Evolutionary conservation across 2,113 vertebrate genomes (phyloP), one percentile per base, ranked within the genome.

Genomic region (Electrona antarctica): DNA sequence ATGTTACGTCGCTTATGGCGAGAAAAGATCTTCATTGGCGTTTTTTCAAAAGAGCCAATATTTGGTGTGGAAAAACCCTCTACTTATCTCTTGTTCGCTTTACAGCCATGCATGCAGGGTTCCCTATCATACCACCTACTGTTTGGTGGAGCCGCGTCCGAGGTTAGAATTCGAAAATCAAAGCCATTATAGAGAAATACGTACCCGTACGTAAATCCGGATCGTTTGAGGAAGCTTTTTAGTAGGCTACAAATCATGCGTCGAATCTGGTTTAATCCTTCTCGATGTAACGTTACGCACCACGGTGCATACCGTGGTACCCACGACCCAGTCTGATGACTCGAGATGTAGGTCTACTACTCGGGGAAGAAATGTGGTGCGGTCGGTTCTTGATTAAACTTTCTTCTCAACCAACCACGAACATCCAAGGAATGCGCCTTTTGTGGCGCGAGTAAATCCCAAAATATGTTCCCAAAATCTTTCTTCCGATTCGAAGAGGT

Each of bases 401-500:
- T 87, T 91, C 71, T 83, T 84, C 77, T 81, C 68, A 21, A 21
- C 54, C 62, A 41, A 41, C 74, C 74, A 46, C 83, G 72, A 83
- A 85, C 68, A 80, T 88, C 88, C 82, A 76, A 79, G 65, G 81
- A 88, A 88, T 73, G 82, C 64, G 73, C 66, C 72, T 74, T 85
- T 66, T 56, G 76, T 69, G 74, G 76, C 21, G 79, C 61, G 79
- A 49, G 74, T 84, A 4, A 90, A 90, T 90, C 81, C 83, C 74
- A 68, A 77, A 41, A 79, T 68, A 75, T 21, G 70, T 67, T 70
- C 80, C 80, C 81, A 86, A 88, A 87, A 87, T 83, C 84, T 84
- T 88, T 86, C 89, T 86, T 89, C 86, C 85, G 88, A 88, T 85
- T 86, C 79, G 81, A 87, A 83, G 70, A 85, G 84, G 75, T 78